Conservation (phyloP, 1,140 invertebrate genomes). For the Drosophila orosa region DNA sequence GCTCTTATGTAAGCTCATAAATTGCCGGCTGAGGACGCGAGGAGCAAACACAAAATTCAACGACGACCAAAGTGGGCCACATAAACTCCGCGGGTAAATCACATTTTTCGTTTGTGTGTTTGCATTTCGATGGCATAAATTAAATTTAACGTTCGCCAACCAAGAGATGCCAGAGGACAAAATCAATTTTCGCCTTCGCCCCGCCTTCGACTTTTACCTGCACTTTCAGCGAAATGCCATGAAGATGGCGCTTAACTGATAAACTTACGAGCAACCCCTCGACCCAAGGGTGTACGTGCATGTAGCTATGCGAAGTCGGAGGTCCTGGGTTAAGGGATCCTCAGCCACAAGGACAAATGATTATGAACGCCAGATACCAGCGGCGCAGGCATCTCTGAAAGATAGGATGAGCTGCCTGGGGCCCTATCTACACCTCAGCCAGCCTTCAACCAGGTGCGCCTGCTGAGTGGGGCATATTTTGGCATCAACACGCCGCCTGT, state of each 20-base stretch:
- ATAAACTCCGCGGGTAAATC: constrained; percentile 62
- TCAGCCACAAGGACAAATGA: constrained; percentile 63
- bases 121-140: constrained; percentile 67
- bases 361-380: constrained; percentile 52
- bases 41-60: constrained; percentile 14
- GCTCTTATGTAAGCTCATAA: constrained; percentile 68
- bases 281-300: constrained; percentile 9
- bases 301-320: constrained; percentile 6
- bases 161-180: constrained; percentile 26
- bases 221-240: constrained; percentile 54
- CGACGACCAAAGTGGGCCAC: constrained; percentile 44
- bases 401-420: constrained; percentile 18
- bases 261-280: constrained; percentile 41
- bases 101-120: constrained; percentile 62
- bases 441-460: constrained; percentile 7
- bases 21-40: constrained; percentile 34
- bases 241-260: constrained; percentile 63
- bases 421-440: constrained; percentile 7
- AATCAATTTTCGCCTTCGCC: constrained; percentile 60
- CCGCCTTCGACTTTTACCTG: constrained; percentile 13
- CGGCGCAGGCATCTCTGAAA: constrained; percentile 4
- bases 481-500: constrained; percentile 2
- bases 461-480: constrained; percentile 8
- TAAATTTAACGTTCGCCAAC: constrained; percentile 62
- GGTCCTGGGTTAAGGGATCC: constrained; percentile 42